Conservation (phyloP, 1,140 invertebrate species). For the Rhagoletis pomonella region DNA sequence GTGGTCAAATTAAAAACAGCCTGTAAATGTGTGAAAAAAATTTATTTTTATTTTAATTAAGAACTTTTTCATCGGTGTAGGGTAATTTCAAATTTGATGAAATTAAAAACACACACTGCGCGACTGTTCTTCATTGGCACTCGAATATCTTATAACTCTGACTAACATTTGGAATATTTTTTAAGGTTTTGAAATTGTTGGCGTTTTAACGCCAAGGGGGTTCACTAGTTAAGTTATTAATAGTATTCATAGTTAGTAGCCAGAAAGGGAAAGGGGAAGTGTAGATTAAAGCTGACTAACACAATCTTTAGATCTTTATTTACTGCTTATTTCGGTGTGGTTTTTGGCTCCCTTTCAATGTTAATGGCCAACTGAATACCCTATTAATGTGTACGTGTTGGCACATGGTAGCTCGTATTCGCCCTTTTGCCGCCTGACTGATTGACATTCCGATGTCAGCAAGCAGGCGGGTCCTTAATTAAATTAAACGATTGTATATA, state of each 20-base stretch:
- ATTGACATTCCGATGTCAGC: background rate
- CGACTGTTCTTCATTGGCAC: too few species aligned
- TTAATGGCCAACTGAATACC: background rate
- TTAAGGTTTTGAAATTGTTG: too few species aligned
- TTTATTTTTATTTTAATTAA: too few species aligned
- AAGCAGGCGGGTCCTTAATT: constrained; percentile 37
- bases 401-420: background rate
- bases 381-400: background rate
- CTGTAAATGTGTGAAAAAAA: too few species aligned
- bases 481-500: constrained; percentile 42
- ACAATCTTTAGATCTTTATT: constrained; percentile 5
- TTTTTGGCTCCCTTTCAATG: constrained; percentile 1
- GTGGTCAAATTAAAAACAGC: too few species aligned
- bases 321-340: background rate
- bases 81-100: too few species aligned
- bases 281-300: background rate
- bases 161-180: too few species aligned
- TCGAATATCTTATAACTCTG: too few species aligned
- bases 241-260: background rate
- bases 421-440: background rate
- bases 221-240: constrained; percentile 34
- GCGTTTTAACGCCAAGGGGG: background rate
- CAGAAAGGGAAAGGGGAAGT: background rate
- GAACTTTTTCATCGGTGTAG: too few species aligned
- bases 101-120: too few species aligned